Conservation (phyloP, 2,797 vertebrate species). For the Atherinosoma microstoma region DNA sequence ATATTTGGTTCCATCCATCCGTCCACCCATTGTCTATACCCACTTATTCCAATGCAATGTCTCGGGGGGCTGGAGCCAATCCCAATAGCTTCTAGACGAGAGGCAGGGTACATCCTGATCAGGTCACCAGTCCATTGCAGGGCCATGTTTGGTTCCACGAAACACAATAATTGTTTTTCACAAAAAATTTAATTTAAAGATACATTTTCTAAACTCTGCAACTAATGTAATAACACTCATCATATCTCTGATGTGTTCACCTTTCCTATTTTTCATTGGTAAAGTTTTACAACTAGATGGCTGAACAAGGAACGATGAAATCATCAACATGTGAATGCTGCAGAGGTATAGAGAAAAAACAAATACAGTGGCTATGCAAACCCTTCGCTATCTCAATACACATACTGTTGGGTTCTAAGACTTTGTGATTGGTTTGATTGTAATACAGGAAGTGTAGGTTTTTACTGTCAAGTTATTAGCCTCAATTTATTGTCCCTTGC, state of each 20-base stretch:
- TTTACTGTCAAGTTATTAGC: slow-evolving; percentile 64
- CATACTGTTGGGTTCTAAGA: slow-evolving; percentile 61
- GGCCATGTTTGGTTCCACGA: no score
- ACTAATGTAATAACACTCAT: slow-evolving; percentile 14
- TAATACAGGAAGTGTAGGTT: slow-evolving; percentile 46
- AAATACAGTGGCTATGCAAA: slow-evolving; percentile 46
- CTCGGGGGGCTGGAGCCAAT: no score
- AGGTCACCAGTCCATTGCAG: no score
- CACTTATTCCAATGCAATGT: no score
- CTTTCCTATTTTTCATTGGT: slow-evolving; percentile 40
- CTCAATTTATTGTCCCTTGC: slow-evolving; percentile 37
- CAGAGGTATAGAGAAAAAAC: slow-evolving; percentile 45
- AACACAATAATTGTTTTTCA: no score
- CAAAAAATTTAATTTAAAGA: no score
- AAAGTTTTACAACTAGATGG: slow-evolving; percentile 24
- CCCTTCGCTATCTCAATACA: slow-evolving; percentile 58
- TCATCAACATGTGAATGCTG: slow-evolving; percentile 26
- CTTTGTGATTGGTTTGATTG: slow-evolving; percentile 62
- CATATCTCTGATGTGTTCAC: slow-evolving; percentile 46
- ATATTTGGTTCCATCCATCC: no score
- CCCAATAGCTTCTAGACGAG: no score
- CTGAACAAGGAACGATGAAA: slow-evolving; percentile 39
- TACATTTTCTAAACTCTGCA: not conserved
- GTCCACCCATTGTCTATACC: no score
- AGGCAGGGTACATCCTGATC: no score